phyloP scores from a whole-genome alignment of 2,113 vertebrate genomes.

The Proteles cristata region DNA sequence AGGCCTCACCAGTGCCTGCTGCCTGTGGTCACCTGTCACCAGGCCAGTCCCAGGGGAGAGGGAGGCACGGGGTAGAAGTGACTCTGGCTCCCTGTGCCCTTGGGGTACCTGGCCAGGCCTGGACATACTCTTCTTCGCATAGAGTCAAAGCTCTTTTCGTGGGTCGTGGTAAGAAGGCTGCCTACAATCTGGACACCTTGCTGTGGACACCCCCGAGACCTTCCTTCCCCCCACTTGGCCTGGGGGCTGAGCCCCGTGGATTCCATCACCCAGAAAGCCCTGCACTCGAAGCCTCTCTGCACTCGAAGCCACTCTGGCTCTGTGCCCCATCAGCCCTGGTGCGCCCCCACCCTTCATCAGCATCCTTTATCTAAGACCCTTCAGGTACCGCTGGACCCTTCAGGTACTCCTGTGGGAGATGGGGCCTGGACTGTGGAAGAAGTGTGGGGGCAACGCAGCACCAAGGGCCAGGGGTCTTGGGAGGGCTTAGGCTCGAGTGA shows the following conservation, averaged over 20 bases:
- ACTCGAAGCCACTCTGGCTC: no score
- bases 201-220: not conserved
- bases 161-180: not conserved
- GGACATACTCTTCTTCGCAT: not conserved
- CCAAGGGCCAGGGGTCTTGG: not conserved
- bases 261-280: not conserved
- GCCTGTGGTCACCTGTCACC: not conserved
- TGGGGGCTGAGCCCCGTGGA: not conserved
- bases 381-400: not conserved
- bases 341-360: no score
- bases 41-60: not conserved
- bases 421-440: not conserved
- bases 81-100: not conserved
- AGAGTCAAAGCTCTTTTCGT: no score
- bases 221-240: no score
- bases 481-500: not conserved
- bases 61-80: no score
- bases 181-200: not conserved
- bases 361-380: not conserved
- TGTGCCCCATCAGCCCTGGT: no score
- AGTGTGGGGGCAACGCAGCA: not conserved
- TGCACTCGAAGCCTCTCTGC: accelerated
- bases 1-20: not conserved
- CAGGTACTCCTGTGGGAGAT: not conserved
- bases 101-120: not conserved